Evolutionary conservation across 2,888 invertebrate genomes (phyloP).

Genomic region (Acanthococcus lagerstroemiae): DNA sequence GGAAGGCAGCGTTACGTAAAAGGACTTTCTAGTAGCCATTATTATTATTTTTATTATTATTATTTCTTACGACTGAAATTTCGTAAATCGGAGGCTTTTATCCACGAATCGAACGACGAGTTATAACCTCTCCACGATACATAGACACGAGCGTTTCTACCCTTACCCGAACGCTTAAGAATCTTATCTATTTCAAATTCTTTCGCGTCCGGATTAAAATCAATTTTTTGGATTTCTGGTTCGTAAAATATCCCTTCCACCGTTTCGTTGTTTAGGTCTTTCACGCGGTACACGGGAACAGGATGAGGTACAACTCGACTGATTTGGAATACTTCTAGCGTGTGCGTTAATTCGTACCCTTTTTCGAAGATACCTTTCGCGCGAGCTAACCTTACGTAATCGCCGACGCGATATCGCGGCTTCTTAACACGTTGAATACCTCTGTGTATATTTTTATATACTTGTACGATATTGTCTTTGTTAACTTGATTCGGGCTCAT

Average conservation of each 20-base stretch:
- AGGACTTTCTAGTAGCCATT: not conserved
- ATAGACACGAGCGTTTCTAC: too few relatives aligned
- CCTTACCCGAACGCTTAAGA: too few relatives aligned
- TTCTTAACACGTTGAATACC: conserved; percentile 8
- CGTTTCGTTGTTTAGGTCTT: conserved; percentile 35
- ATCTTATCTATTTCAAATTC: too few relatives aligned
- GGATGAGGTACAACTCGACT: conserved; percentile 29
- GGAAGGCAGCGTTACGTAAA: conserved; percentile 4
- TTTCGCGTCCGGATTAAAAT: not conserved
- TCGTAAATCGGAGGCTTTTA: conserved; percentile 34
- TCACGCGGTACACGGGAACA: conserved; percentile 36
- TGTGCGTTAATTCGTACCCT: conserved; percentile 36
- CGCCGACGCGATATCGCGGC: not conserved
- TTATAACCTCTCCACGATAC: too few relatives aligned
- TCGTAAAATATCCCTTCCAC: too few relatives aligned
- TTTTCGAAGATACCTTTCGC: conserved; percentile 36
- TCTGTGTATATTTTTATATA: conserved; percentile 25
- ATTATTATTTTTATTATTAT: conserved; percentile 1
- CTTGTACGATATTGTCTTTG: conserved; percentile 22
- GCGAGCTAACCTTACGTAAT: conserved; percentile 32
- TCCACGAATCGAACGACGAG: conserved; percentile 36
- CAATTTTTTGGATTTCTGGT: conserved; percentile 37
- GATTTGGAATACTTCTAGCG: conserved; percentile 37
- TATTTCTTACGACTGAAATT: conserved; percentile 36
- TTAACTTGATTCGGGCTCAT: conserved; percentile 34